phyloP scores from a whole-genome alignment of 2,888 invertebrate genomes.

The Xestia sexstrigata region DNA sequence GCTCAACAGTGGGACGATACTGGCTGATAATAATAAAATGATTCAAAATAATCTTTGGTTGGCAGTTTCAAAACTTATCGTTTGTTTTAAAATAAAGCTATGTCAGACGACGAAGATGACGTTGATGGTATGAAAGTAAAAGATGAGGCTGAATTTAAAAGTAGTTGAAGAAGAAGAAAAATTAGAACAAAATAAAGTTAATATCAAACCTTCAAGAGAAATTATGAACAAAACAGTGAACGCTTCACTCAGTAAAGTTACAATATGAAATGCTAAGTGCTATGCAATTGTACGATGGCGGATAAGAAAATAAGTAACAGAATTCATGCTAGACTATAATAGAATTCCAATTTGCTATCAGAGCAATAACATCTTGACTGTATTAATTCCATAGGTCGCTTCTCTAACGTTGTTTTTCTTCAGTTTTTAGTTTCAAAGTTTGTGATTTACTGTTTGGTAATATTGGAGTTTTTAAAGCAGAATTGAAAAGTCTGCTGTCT shows the following conservation, averaged over 20 bases:
- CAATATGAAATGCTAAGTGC: slow-evolving; percentile 62
- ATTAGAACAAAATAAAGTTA: background rate
- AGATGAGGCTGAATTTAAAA: background rate
- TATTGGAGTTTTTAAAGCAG: background rate
- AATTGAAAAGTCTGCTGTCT: background rate
- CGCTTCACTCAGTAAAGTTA: slow-evolving; percentile 50
- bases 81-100: background rate
- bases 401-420: slow-evolving; percentile 46
- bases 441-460: slow-evolving; percentile 20
- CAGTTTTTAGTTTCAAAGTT: slow-evolving; percentile 26
- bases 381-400: slow-evolving; percentile 60
- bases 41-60: background rate
- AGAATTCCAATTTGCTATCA: slow-evolving; percentile 67
- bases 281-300: slow-evolving; percentile 61
- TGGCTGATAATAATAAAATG: background rate
- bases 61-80: background rate
- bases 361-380: slow-evolving; percentile 61
- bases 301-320: slow-evolving; percentile 67
- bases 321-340: slow-evolving; percentile 64
- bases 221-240: slow-evolving; percentile 48
- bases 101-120: background rate
- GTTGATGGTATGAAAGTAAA: background rate
- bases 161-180: background rate
- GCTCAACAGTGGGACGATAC: background rate
- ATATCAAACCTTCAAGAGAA: slow-evolving; percentile 34